Base-by-base conservation (phyloP, 1,140 invertebrate genomes). In the Aphaenogaster ashmeadi region DNA sequence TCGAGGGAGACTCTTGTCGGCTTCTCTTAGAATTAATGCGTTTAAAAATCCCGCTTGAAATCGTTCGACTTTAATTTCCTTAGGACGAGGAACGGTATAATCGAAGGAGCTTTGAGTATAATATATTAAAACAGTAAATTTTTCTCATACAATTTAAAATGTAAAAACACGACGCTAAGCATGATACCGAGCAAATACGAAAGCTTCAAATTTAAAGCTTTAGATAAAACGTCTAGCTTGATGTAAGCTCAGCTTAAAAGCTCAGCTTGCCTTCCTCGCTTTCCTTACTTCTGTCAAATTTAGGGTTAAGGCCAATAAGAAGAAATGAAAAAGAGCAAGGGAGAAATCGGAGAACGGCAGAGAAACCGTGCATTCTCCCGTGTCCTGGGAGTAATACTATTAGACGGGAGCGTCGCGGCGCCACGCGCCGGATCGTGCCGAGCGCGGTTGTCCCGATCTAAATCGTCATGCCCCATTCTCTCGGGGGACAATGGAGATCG, bases 371-470 rank as follows among this genome's bases (percentile, higher is more conserved):
- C 36, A 41, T 71, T n/a, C 66, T 47, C 27, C 41, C 38, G 44
- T 33, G 52, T 72, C 56, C 67, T 86, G 71, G 77, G 75, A 69
- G 87, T 92, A 92, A 92, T 92, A 66, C 72, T 86, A 62, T 91
- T 91, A 91, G 36, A 56, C 18, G 18, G 84, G 44, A 56, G 50
- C 90, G 83, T 91, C 87, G 80, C 89, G 89, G 87, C 83, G 92
- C 85, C 91, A 92, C 92, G 92, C 80, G 92, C 75, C 88, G 56
- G 86, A 56, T 88, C 56, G 74, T 80, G 67, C 52, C 80, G 58
- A 54, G 66, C 36, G 66, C 38, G 38, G 7, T 72, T 33, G 38
- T 33, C 72, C 58, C 8, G 36, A 78, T 60, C 52, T 88, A 88
- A 89, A 89, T 74, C 80, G 72, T 66, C 79, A 87, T 81, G 54